These are phyloP conservation scores for Synaphobranchus kaupii DNA, from an alignment of 2,797 vertebrate species.

Conservation along the genomic window DNA sequence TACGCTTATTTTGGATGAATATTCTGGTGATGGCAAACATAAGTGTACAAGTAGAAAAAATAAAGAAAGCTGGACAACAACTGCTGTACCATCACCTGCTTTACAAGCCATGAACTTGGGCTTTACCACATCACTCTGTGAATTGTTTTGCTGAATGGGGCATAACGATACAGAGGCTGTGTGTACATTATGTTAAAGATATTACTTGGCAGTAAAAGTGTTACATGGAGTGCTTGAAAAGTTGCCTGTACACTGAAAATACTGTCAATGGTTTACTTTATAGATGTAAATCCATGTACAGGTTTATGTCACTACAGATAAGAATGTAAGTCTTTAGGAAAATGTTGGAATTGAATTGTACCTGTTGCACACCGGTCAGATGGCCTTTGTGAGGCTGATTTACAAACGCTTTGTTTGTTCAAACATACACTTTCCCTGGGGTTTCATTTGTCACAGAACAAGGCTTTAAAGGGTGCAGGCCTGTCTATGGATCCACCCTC, in stretches of 20 bases:
- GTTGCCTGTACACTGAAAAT: not conserved
- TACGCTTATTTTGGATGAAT: not conserved
- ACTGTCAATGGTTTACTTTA: not conserved
- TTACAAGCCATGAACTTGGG: not conserved
- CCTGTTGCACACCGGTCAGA: not conserved
- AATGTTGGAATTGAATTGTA: not conserved
- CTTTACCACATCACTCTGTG: not conserved
- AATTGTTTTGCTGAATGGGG: not conserved
- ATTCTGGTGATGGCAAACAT: not conserved
- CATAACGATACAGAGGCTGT: not conserved
- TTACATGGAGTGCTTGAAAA: not conserved
- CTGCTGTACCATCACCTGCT: not conserved
- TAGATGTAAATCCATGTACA: not conserved
- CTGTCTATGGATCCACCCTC: not conserved
- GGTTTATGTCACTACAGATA: not conserved
- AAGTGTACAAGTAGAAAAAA: not conserved
- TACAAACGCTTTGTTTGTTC: not conserved
- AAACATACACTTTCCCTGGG: not conserved
- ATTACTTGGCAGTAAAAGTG: too few relatives aligned
- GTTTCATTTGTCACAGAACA: not conserved
- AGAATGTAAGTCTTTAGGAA: not conserved
- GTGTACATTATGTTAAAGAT: not conserved
- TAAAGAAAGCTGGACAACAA: not conserved
- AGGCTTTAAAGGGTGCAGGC: not conserved
- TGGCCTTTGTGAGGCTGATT: not conserved